A percentile compares a stretch with the other conserved stretches of the same genome.
These are phyloP conservation scores for Columba guinea DNA, from an alignment of 2,797 vertebrate genomes.

Conservation along the genomic window DNA sequence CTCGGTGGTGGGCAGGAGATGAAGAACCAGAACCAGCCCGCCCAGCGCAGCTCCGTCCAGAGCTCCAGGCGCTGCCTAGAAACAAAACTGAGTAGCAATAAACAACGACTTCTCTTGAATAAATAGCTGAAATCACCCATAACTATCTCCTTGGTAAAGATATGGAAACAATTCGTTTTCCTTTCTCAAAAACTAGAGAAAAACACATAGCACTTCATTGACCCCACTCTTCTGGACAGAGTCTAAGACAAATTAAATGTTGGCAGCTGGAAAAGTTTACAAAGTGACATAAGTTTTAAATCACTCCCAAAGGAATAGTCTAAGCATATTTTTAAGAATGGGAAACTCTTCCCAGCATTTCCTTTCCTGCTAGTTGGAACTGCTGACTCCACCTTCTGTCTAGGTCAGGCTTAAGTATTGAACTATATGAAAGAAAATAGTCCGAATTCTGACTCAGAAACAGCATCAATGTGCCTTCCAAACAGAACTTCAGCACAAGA, in stretches of 20 bases:
- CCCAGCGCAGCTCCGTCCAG: neutral
- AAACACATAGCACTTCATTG: neutral
- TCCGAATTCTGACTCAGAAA: neutral
- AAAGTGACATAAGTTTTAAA: slow-evolving; percentile 57
- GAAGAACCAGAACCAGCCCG: neutral
- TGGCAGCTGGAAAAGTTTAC: slow-evolving; percentile 57
- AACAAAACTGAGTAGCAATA: slow-evolving; percentile 3
- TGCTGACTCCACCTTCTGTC: slow-evolving; percentile 38
- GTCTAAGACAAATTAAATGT: slow-evolving; percentile 41
- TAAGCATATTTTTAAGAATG: slow-evolving; percentile 65
- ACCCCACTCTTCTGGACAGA: slow-evolving; percentile 19
- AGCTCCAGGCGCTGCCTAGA: neutral
- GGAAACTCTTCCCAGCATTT: slow-evolving; percentile 50
- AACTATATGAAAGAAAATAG: neutral
- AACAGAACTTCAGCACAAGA: neutral
- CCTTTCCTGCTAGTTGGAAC: neutral
- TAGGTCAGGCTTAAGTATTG: neutral
- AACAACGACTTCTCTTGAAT: neutral
- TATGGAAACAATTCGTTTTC: slow-evolving; percentile 17
- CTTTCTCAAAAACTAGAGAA: neutral
- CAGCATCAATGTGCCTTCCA: neutral
- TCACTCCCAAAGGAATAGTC: slow-evolving; percentile 37
- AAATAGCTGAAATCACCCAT: neutral
- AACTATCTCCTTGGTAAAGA: slow-evolving; percentile 44
- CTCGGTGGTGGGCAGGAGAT: neutral